These are phyloP conservation scores for Loripinus fragilis DNA, from an alignment of 2,888 invertebrate genomes.

Conservation along the genomic window DNA sequence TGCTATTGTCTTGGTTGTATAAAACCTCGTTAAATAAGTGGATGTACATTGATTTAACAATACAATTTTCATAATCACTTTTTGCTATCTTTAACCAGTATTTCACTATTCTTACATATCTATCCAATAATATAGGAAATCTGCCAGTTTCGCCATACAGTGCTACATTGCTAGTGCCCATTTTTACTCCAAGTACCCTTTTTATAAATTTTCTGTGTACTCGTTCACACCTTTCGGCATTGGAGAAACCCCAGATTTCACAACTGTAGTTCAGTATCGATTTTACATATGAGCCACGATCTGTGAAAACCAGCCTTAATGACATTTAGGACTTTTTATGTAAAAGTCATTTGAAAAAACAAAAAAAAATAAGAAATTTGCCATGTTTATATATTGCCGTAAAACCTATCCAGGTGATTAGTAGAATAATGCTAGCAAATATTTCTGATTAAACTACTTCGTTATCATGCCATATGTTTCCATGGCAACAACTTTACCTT, in stretches of 20 bases:
- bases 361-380: too few species aligned
- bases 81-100: not conserved
- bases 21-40: not conserved
- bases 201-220: constrained; percentile 1
- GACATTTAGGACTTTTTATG: too few species aligned
- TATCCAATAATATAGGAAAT: not conserved
- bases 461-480: too few species aligned
- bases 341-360: too few species aligned
- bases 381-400: too few species aligned
- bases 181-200: not conserved
- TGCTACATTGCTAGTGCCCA: not conserved
- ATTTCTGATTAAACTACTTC: too few species aligned
- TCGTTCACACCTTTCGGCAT: not conserved
- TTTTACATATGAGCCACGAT: too few species aligned
- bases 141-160: constrained; percentile 3
- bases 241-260: not conserved
- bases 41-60: not conserved
- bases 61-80: constrained; percentile 5
- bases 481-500: too few species aligned
- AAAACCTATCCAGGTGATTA: too few species aligned
- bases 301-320: too few species aligned
- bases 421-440: too few species aligned
- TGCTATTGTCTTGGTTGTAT: not conserved
- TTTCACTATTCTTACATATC: constrained; percentile 4
- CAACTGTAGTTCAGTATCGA: not conserved